Base-by-base conservation (phyloP, 2,888 invertebrate species). In the Melanotus villosus region DNA sequence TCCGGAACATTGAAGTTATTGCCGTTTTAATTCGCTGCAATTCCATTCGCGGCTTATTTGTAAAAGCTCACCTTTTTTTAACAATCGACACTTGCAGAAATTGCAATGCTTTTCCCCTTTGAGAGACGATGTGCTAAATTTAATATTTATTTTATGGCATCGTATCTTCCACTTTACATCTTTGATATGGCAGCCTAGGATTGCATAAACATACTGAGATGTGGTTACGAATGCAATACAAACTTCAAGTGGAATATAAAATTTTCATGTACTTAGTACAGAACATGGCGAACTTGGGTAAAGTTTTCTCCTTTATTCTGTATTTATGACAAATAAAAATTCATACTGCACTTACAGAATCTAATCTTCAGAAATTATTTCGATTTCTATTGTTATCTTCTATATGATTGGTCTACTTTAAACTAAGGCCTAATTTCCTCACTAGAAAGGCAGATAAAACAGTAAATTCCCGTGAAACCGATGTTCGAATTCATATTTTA, bases 11-110 rank as follows among this genome's bases (percentile, higher is more conserved):
- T 38, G 36, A 32, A 56, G 38, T 56, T 56, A 56, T 56, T 56
- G 16, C 56, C 56, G 16, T 52, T 52, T 52, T 52, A 52, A 52
- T 52, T 52, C 26, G 52, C 52, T 47, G 34, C 52, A 52, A 32
- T 52, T 52, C 19, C 52, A 18, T 23, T 18, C 52, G 23, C 14
- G 32, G 18, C 52, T 32, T 32, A 18, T 52, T 52, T 52, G 52
- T 30, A 32, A n/a, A 12, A 16, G 18, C 32, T 52, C 9, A 14
- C 56, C n/a, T 12, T 36, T 56, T 56, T 34, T 12, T n/a, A n/a
- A n/a, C n/a, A n/a, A n/a, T n/a, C n/a, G n/a, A n/a, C n/a, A 45
- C 16, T 14, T 45, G n/a, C n/a, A n/a, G n/a, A n/a, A n/a, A n/a
- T n/a, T n/a, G n/a, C n/a, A n/a, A n/a, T n/a, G n/a, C n/a, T 14